phyloP scores from a whole-genome alignment of 2,888 invertebrate genomes.

The Amphipyra tragopoginis region DNA sequence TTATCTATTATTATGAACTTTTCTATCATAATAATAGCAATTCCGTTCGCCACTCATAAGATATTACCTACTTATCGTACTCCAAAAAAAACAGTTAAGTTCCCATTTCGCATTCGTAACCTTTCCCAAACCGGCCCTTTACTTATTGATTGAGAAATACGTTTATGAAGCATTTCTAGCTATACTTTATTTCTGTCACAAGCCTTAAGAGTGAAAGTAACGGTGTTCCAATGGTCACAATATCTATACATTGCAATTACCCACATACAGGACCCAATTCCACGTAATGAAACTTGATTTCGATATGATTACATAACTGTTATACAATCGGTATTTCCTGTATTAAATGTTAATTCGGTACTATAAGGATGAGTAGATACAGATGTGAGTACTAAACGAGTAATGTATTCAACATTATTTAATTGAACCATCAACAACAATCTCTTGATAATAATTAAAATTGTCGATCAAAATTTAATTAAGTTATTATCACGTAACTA shows the following conservation, averaged over 20 bases:
- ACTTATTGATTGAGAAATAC: conserved; percentile 35
- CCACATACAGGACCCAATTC: conserved; percentile 68
- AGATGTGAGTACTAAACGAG: conserved; percentile 23
- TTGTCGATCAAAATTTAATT: neutral
- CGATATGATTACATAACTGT: conserved; percentile 53
- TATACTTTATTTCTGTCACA: conserved; percentile 62
- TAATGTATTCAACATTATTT: neutral
- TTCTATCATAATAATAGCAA: too few relatives aligned
- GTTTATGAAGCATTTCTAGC: conserved; percentile 38
- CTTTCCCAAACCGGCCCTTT: conserved; percentile 22
- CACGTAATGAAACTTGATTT: conserved; percentile 61
- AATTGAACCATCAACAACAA: neutral
- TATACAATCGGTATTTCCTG: conserved; percentile 53
- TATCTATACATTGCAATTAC: conserved; percentile 62
- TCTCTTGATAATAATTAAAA: neutral
- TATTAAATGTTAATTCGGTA: conserved; percentile 42
- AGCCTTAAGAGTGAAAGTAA: conserved; percentile 75
- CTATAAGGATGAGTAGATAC: conserved; percentile 33
- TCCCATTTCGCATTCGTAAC: neutral
- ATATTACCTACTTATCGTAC: neutral
- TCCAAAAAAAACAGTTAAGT: neutral
- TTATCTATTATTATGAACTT: too few relatives aligned
- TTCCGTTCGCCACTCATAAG: neutral
- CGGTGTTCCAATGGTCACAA: conserved; percentile 66
- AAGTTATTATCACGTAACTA: neutral